Conservation (phyloP, 2,888 invertebrate species). For the Heterodera filipjevi region DNA sequence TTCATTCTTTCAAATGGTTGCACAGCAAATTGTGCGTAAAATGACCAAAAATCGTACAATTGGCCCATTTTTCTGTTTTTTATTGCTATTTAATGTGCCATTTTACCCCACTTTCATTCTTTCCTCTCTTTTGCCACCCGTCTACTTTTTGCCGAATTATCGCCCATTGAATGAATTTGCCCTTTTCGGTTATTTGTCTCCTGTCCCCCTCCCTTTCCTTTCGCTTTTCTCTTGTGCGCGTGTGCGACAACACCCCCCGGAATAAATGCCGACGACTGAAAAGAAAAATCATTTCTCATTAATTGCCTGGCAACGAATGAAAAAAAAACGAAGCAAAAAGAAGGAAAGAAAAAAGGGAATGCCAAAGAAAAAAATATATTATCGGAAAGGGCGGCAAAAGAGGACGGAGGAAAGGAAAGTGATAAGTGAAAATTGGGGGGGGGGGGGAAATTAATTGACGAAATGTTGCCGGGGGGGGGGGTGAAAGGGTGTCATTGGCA, state of each 20-base stretch:
- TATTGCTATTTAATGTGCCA: too few species aligned
- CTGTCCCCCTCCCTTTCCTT: too few species aligned
- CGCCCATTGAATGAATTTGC: too few species aligned
- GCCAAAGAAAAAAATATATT: too few species aligned
- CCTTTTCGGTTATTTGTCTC: too few species aligned
- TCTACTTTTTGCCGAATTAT: too few species aligned
- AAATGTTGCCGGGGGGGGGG: background rate
- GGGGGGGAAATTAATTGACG: background rate
- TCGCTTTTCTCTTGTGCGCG: background rate
- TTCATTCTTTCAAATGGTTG: background rate
- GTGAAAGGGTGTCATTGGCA: background rate
- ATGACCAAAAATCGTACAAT: background rate
- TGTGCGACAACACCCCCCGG: background rate
- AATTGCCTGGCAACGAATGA: constrained; percentile 13
- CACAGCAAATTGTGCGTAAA: background rate
- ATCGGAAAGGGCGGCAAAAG: background rate
- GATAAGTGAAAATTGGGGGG: background rate
- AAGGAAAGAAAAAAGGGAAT: background rate
- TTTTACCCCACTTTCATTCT: too few species aligned
- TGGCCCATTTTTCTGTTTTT: background rate
- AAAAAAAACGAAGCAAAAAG: background rate
- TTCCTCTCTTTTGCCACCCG: too few species aligned
- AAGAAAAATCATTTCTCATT: background rate
- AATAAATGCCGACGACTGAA: background rate
- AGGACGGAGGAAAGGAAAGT: background rate